Evolutionary conservation across 2,797 vertebrate species (phyloP), one percentile per base, ranked within the genome.

Genomic region (Microchirus variegatus): DNA sequence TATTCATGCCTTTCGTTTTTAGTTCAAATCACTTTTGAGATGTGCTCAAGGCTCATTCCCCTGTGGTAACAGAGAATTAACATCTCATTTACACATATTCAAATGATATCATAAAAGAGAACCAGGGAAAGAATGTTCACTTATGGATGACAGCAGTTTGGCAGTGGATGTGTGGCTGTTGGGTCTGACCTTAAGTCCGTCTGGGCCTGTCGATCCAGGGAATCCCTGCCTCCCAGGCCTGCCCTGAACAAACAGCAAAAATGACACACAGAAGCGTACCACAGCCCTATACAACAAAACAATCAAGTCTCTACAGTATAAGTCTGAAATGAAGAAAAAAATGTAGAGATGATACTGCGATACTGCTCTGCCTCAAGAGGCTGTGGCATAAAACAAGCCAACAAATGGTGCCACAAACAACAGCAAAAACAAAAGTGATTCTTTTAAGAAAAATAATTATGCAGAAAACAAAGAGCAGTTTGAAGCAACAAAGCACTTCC

Each of bases 141-240:
- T 73, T 81, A 81, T 77, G 44, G 70, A 70, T 63, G 77, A 76
- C 77, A 78, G 63, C 65, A 54, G 62, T 73, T 76, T 4, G 8
- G 44, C 0, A n/a, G 55, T 22, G 63, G 61, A 53, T 22, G 62
- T 72, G 66, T 36, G 57, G 40, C 46, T 65, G 31, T 67, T 36
- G 53, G 67, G 73, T 74, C 89, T 95, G 88, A 98, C 97, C 96
- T 98, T 97, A 53, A 84, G 68, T 76, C 97, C 97, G 1, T 96
- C 95, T 1, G 91, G 89, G 78, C 97, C 97, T 3, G 93, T 91
- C 74, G 86, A 93, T 82, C 97, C 97, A 9, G 94, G 85, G 89
- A 95, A 95, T 59, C 97, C 97, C 72, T 95, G 95, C 79, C 94
- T 93, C 76, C 97, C 97, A 67, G 92, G 91, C 43, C 94, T 95